Percentiles rank a stretch among this genome's conserved stretches.
Conservation (phyloP, 2,113 vertebrate genomes). For the Lynx canadensis region DNA sequence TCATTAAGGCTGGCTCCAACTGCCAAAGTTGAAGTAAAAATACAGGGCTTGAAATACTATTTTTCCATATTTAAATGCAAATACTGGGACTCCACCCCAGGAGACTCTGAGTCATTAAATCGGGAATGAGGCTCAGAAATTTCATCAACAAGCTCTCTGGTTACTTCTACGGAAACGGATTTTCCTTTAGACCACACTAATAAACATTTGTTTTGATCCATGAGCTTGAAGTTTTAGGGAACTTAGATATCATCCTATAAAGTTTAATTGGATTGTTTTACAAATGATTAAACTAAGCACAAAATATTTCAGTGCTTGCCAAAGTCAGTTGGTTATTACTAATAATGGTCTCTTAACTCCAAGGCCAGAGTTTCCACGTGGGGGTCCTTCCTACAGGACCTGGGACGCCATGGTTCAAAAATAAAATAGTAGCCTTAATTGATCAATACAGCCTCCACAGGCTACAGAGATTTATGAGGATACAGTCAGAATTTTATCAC, state of each 20-base stretch:
- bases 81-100: background rate
- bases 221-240: background rate
- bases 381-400: background rate
- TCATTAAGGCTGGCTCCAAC: background rate
- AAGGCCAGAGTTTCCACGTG: background rate
- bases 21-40: background rate
- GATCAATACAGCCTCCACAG: background rate
- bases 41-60: background rate
- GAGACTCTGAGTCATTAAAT: background rate
- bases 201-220: background rate
- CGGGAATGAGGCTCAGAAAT: background rate
- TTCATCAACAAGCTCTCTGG: background rate
- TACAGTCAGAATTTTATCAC: background rate
- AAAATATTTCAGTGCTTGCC: background rate
- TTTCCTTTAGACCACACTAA: background rate
- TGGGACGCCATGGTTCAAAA: background rate
- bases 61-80: background rate
- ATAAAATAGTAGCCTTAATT: background rate
- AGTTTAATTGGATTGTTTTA: background rate
- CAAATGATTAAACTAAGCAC: background rate
- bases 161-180: background rate
- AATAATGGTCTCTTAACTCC: background rate
- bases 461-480: background rate
- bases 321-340: background rate
- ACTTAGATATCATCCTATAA: background rate